Conservation (phyloP, 1,140 invertebrate genomes). For the Yoshiicerus persimilis region DNA sequence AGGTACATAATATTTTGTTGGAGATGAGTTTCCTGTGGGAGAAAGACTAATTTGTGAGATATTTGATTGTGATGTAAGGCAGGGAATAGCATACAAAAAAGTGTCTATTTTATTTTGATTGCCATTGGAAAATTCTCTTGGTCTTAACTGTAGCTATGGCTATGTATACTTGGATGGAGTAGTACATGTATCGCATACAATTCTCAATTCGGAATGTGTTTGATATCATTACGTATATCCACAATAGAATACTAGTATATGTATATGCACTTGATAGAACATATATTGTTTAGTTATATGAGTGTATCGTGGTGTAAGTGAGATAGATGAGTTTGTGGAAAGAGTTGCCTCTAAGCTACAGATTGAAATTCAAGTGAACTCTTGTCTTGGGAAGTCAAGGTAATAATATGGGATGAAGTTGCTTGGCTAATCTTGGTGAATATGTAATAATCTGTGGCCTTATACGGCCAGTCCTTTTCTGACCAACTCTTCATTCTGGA, state of each 20-base stretch:
- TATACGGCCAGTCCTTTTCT: neutral
- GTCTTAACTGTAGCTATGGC: neutral
- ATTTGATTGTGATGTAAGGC: neutral
- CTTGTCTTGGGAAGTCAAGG: neutral
- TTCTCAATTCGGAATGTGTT: too few relatives aligned
- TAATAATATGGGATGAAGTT: slow-evolving; percentile 23
- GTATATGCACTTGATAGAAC: neutral
- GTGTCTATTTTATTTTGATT: slow-evolving; percentile 9
- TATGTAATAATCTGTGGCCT: slow-evolving; percentile 20
- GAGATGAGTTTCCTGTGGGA: neutral
- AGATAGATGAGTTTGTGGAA: neutral
- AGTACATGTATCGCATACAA: too few relatives aligned
- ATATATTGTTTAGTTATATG: neutral
- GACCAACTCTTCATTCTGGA: neutral
- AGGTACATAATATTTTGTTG: neutral
- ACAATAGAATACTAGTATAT: too few relatives aligned
- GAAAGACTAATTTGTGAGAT: slow-evolving; percentile 13
- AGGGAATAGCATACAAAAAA: neutral
- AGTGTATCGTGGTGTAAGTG: neutral
- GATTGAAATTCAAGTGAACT: slow-evolving; percentile 20
- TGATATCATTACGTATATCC: too few relatives aligned
- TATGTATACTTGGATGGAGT: too few relatives aligned
- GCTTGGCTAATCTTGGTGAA: slow-evolving; percentile 21
- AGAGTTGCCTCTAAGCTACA: neutral
- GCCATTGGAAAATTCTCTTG: neutral